These are phyloP conservation scores for Tauraco erythrolophus DNA, from an alignment of 2,113 vertebrate species.

Conservation along the genomic window DNA sequence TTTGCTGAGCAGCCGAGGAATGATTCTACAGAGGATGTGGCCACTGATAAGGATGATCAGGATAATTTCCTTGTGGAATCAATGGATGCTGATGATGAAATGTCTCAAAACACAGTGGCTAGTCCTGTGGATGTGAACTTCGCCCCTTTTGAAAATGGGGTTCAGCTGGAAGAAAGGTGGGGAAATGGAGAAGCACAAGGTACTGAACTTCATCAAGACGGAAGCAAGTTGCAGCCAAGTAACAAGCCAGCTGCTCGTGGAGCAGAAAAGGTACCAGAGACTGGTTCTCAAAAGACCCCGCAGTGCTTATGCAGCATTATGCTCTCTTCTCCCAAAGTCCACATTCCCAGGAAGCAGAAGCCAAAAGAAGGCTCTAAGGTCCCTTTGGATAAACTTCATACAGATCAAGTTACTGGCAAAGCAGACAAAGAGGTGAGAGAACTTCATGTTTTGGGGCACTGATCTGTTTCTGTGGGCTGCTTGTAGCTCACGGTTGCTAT, in stretches of 20 bases:
- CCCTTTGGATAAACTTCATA: neutral
- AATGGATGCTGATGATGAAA: constrained; percentile 43
- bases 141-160: rapidly evolving
- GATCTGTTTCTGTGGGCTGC: neutral
- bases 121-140: neutral
- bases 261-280: neutral
- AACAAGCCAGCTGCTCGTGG: neutral
- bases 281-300: rapidly evolving
- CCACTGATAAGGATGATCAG: neutral
- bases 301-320: constrained; percentile 33
- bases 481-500: rapidly evolving
- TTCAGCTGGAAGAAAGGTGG: neutral
- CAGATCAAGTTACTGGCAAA: neutral
- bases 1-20: neutral
- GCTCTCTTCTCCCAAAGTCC: constrained; percentile 41
- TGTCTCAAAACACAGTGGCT: neutral
- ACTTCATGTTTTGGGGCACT: neutral
- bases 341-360: constrained; percentile 62
- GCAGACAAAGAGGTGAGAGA: constrained; percentile 43
- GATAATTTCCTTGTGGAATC: constrained; percentile 12
- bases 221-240: neutral
- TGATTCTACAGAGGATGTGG: neutral
- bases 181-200: rapidly evolving
- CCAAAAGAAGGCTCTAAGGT: neutral
- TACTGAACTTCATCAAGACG: neutral